phyloP scores from a whole-genome alignment of 2,113 vertebrate genomes.

The Cyanocitta stelleri region DNA sequence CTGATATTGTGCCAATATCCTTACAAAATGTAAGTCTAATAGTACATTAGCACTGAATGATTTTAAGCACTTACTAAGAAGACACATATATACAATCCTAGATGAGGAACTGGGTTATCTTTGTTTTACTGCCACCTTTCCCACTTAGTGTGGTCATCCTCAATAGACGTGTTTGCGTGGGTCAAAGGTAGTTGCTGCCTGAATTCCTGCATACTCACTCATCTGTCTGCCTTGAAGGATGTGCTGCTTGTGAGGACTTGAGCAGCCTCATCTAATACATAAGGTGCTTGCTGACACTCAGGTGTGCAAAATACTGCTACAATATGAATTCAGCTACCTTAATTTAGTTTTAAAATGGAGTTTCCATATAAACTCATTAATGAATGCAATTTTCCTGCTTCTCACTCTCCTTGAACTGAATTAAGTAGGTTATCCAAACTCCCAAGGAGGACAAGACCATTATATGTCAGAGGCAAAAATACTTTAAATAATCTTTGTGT shows the following conservation, averaged over 20 bases:
- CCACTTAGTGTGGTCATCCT: not conserved
- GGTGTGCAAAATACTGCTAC: not conserved
- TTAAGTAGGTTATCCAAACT: not conserved
- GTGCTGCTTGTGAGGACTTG: not conserved
- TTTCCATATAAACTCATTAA: not conserved
- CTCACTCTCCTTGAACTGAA: not conserved
- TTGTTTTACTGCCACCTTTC: not conserved
- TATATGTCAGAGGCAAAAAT: not conserved
- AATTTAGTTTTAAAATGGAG: not conserved
- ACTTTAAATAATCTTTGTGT: not conserved
- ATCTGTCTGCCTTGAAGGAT: accelerated
- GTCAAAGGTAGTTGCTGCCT: accelerated
- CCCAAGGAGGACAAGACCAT: not conserved
- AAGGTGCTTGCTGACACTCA: not conserved
- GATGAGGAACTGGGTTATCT: not conserved
- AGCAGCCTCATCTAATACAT: not conserved
- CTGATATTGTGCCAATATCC: not conserved
- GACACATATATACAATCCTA: not conserved
- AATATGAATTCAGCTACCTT: not conserved
- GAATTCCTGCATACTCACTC: not conserved
- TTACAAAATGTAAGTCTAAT: not conserved
- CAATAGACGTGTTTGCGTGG: not conserved
- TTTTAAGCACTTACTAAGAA: not conserved
- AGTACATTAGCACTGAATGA: not conserved
- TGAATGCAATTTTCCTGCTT: not conserved